phyloP scores from a whole-genome alignment of 2,113 vertebrate genomes.

The Rattus norvegicus region GRCr8 NC_086033.1:8061001-8061500 shows the following conservation, averaged over 20 bases:
- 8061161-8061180: too few relatives aligned
- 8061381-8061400: neutral
- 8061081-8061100: neutral
- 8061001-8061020: neutral
- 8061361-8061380: neutral
- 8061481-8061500: neutral
- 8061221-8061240: neutral
- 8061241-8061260: conserved; percentile 22
- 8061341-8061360: neutral
- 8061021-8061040: too few relatives aligned
- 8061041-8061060: neutral
- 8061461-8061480: neutral
- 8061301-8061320: neutral
- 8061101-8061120: neutral
- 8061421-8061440: neutral
- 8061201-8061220: conserved; percentile 10
- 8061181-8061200: neutral
- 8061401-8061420: neutral
- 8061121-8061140: neutral
- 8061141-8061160: neutral
- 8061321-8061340: neutral
- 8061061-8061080: neutral
- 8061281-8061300: neutral
- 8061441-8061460: neutral
- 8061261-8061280: neutral